phyloP scores from a whole-genome alignment of 2,113 vertebrate genomes.

The Pteronura brasiliensis region DNA sequence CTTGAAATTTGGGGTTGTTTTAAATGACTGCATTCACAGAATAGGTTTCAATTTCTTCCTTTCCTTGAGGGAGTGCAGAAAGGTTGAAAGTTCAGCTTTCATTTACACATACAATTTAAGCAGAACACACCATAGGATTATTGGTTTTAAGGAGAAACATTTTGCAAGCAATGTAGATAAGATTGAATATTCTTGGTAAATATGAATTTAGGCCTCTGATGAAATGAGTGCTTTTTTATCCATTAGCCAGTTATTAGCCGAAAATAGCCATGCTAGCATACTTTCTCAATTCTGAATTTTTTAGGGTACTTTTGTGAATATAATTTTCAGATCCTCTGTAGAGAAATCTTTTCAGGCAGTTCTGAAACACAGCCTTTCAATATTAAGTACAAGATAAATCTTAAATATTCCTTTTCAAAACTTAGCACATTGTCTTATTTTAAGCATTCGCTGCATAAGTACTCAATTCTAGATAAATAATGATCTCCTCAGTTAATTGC shows the following conservation, averaged over 20 bases:
- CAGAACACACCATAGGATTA: slow-evolving; percentile 39
- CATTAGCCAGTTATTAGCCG: slow-evolving; percentile 33
- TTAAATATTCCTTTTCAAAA: background rate
- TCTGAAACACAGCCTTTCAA: slow-evolving; percentile 20
- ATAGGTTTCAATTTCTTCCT: slow-evolving; percentile 59
- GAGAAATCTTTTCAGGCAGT: slow-evolving; percentile 49
- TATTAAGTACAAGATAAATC: background rate
- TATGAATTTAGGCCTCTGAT: slow-evolving; percentile 41
- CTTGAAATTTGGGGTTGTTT: slow-evolving; percentile 6
- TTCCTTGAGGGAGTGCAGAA: slow-evolving; percentile 6
- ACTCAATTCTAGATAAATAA: background rate
- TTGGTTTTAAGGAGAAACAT: slow-evolving; percentile 54
- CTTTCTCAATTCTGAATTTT: slow-evolving; percentile 31
- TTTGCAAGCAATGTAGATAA: slow-evolving; percentile 44
- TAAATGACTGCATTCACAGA: slow-evolving; percentile 56
- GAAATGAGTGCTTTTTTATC: slow-evolving; percentile 44
- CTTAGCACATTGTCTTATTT: background rate
- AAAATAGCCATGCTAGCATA: slow-evolving; percentile 24
- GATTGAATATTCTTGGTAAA: slow-evolving; percentile 54
- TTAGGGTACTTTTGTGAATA: slow-evolving; percentile 52
- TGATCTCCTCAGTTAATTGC: background rate
- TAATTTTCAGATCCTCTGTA: slow-evolving; percentile 30
- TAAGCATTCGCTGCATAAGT: background rate
- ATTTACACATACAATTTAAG: slow-evolving; percentile 70
- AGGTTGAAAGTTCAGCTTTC: slow-evolving; percentile 65